Evolutionary conservation across 2,888 invertebrate species (phyloP), one percentile per base, ranked within the genome.

Genomic region (Cheilosia impressa): DNA sequence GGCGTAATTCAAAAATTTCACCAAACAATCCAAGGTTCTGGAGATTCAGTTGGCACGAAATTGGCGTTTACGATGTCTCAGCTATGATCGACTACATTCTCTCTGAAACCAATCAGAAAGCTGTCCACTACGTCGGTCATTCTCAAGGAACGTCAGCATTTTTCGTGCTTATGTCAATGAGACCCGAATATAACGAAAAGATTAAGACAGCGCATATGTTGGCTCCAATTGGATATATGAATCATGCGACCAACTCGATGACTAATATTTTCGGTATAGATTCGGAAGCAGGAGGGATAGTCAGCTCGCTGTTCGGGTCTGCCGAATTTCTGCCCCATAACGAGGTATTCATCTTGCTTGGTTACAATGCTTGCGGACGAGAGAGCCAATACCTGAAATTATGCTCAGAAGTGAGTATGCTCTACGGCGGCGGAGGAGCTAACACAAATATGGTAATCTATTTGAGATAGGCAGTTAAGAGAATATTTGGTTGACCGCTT

Each of bases 21-120:
- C 87, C 92, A 0, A 88, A 90, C 3, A 88, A 66, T 62, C 88
- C 88, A 19, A 87, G 85, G 38, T 92, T 91, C 82, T 92, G 91
- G 91, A 88, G 89, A 43, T 91, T 92, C 66, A 97, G 97, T 88
- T 98, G 96, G 94, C 97, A 98, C 90, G 97, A 99, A 92, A 96
- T 98, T 93, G 98, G 96, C 1, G 92, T 94, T 53, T 94, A 96
- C 90, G 92, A 92, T 79, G 69, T 92, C 7, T 88, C 92, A 0
- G 87, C 90, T 10, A 90, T 91, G 89, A 88, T 91, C 2, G 90
- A 91, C 55, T 90, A 90, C 41, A 88, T 90, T 0, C 69, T 91
- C 6, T 27, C 89, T 19, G 89, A 89, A 13, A 87, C 88, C 43
- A 85, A 87, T 0, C 89, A 89, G 34, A 52, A 88, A 10, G 68